Evolutionary conservation across 2,888 invertebrate species (phyloP).

Genomic region (Tetanocera ferruginea): DNA sequence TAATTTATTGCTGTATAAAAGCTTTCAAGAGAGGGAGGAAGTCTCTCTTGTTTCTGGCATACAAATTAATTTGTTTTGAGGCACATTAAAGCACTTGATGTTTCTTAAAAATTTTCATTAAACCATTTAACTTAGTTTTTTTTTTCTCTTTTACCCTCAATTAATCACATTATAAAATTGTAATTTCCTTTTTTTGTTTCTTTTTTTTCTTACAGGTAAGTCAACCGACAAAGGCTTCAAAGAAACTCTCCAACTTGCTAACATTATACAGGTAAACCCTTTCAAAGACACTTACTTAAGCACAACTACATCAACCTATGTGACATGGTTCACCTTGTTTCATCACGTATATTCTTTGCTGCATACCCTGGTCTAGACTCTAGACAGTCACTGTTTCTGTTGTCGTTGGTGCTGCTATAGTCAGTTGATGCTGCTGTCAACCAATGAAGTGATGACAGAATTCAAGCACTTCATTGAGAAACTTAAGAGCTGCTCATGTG

Average conservation of each 20-base stretch:
- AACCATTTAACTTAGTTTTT: too few species aligned
- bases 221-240: conserved; percentile 8
- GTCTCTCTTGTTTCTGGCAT: too few species aligned
- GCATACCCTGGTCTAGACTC: neutral
- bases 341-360: neutral
- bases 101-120: too few species aligned
- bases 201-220: conserved; percentile 48
- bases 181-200: conserved; percentile 15
- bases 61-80: too few species aligned
- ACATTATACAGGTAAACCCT: too few species aligned
- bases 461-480: neutral
- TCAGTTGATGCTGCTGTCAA: neutral
- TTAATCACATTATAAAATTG: conserved; percentile 47
- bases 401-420: neutral
- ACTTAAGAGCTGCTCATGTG: neutral
- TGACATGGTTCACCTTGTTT: neutral
- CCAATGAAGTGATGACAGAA: conserved; percentile 1
- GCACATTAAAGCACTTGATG: too few species aligned
- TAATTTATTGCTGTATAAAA: too few species aligned
- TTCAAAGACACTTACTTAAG: neutral
- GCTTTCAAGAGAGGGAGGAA: too few species aligned
- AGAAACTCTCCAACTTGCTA: too few species aligned
- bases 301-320: neutral
- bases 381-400: neutral
- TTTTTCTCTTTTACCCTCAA: conserved; percentile 40